phyloP scores from a whole-genome alignment of 2,888 invertebrate species.

The Ceratothoa steindachneri region DNA sequence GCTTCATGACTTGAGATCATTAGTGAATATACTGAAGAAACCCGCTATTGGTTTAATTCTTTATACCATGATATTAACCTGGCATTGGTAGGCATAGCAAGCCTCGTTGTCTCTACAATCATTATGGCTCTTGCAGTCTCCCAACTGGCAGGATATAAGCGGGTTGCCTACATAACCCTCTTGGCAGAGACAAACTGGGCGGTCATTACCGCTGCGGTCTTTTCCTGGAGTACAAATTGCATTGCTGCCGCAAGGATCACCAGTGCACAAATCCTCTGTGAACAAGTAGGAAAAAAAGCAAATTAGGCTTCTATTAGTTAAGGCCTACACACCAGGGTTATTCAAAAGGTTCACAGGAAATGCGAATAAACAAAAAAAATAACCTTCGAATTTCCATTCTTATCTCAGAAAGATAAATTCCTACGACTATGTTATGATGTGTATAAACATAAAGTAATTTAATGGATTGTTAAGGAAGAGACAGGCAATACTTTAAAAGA shows the following conservation, averaged over 20 bases:
- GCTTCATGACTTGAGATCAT: too few species aligned
- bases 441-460: too few species aligned
- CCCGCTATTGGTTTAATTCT: too few species aligned
- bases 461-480: too few species aligned
- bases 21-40: too few species aligned
- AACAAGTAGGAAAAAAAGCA: conserved; percentile 60
- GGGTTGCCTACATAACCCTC: conserved; percentile 74
- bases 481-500: too few species aligned
- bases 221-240: conserved; percentile 77
- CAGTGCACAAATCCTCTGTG: conserved; percentile 77
- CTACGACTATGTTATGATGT: too few species aligned
- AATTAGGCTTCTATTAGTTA: neutral
- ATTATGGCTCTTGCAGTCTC: conserved; percentile 72
- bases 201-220: conserved; percentile 72
- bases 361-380: too few species aligned
- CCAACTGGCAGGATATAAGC: conserved; percentile 66
- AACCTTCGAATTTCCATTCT: too few species aligned
- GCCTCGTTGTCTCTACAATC: conserved; percentile 69
- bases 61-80: conserved; percentile 16
- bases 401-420: too few species aligned
- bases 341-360: too few species aligned
- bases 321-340: too few species aligned
- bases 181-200: conserved; percentile 80
- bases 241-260: conserved; percentile 78
- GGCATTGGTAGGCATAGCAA: conserved; percentile 58